Evolutionary conservation across 1,140 invertebrate genomes (phyloP).

Genomic region (Triops cancriformis): DNA sequence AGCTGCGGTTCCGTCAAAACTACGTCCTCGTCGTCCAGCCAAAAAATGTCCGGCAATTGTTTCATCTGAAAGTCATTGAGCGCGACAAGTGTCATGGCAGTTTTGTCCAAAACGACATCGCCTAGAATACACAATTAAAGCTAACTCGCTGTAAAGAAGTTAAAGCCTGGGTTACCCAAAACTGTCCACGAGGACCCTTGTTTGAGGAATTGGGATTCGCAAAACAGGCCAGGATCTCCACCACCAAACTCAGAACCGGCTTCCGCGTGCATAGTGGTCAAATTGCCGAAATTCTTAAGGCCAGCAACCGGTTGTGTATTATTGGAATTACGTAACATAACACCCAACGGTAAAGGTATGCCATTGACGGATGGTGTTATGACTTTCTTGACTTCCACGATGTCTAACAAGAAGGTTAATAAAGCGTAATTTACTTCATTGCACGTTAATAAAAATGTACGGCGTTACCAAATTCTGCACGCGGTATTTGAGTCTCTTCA

Average conservation of each 20-base stretch:
- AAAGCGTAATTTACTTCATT: neutral
- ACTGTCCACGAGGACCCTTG: neutral
- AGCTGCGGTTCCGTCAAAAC: neutral
- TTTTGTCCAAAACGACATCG: neutral
- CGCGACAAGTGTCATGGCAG: neutral
- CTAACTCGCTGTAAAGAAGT: neutral
- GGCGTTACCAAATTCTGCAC: neutral
- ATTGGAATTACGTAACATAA: neutral
- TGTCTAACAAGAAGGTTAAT: neutral
- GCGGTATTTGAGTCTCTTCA: neutral
- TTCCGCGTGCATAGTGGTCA: neutral
- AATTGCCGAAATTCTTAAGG: neutral
- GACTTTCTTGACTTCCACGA: neutral
- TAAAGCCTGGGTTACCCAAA: neutral
- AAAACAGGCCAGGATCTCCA: neutral
- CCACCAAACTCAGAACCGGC: neutral
- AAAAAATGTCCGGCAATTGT: neutral
- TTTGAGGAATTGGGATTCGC: neutral
- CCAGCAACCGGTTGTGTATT: neutral
- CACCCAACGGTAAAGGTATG: neutral
- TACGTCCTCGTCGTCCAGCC: neutral
- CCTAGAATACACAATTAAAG: neutral
- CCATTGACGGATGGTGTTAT: neutral
- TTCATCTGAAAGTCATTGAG: neutral
- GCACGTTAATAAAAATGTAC: neutral